Evolutionary conservation across 2,888 invertebrate genomes (phyloP).

Genomic region (Aleiodes testaceus): DNA sequence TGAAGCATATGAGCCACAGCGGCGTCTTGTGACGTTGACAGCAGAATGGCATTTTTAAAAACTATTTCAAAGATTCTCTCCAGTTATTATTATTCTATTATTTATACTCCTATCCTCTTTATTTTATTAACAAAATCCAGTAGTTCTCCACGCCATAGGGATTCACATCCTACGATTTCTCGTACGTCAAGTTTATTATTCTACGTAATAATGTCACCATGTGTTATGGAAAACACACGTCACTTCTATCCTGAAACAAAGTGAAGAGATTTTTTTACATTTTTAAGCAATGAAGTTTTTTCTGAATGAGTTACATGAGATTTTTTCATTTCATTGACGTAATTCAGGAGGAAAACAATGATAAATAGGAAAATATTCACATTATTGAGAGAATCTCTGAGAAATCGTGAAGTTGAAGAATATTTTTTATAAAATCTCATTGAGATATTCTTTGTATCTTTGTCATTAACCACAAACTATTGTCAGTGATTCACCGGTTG

Average conservation of each 20-base stretch:
- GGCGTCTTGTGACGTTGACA: slow-evolving; percentile 56
- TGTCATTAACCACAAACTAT: no score
- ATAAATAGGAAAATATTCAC: no score
- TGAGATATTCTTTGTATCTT: no score
- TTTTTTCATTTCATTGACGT: no score
- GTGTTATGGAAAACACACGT: not conserved
- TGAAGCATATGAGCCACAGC: slow-evolving; percentile 60
- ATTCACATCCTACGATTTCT: slow-evolving; percentile 31
- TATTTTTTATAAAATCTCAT: no score
- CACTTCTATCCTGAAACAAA: slow-evolving; percentile 20
- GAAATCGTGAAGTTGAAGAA: no score
- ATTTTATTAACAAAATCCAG: not conserved
- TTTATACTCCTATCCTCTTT: not conserved
- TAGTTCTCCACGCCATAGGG: slow-evolving; percentile 33
- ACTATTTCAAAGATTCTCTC: not conserved
- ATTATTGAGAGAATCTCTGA: no score
- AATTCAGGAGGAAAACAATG: no score
- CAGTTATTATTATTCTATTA: not conserved
- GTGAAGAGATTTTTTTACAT: not conserved
- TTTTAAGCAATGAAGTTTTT: no score
- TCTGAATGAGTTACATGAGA: no score
- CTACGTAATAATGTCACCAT: slow-evolving; percentile 5
- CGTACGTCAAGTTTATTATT: slow-evolving; percentile 4
- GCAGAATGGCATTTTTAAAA: slow-evolving; percentile 61
- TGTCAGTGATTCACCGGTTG: no score